A percentile compares a stretch with the other conserved stretches of the same genome.
Evolutionary conservation across 2,888 invertebrate genomes (phyloP).

Genomic region (Pollenia griseotomentosa): DNA sequence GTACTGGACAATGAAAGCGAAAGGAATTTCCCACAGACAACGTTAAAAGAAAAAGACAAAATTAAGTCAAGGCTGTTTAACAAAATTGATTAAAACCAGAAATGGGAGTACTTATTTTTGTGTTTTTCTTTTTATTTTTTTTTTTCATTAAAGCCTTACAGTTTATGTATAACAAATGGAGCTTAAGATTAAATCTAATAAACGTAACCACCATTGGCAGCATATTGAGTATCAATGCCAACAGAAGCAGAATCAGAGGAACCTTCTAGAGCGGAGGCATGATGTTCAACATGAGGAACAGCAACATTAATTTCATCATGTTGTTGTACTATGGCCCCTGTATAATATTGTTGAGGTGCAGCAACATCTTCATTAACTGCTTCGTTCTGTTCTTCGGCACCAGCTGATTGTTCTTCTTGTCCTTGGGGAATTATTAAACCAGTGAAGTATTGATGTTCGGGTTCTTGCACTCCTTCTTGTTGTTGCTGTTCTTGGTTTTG

Average conservation of each 20-base stretch:
- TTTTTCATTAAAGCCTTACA: constrained; percentile 18
- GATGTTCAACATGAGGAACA: constrained; percentile 24
- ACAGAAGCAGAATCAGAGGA: constrained; percentile 30
- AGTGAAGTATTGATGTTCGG: constrained; percentile 43
- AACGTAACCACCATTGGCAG: constrained; percentile 81
- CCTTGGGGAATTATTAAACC: constrained; percentile 11
- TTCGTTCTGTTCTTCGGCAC: constrained; percentile 6
- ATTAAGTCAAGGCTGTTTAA: constrained; percentile 62
- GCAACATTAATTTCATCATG: neutral
- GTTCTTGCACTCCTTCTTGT: constrained; percentile 14
- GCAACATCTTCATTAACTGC: neutral
- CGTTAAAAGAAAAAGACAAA: constrained; percentile 10
- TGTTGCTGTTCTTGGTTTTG: constrained; percentile 49
- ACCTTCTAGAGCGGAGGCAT: neutral
- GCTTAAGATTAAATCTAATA: constrained; percentile 75
- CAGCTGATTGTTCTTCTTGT: constrained; percentile 3
- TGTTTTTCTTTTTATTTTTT: constrained; percentile 15
- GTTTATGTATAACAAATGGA: neutral
- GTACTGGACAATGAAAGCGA: constrained; percentile 56
- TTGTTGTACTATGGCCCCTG: neutral
- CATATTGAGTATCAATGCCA: constrained; percentile 80
- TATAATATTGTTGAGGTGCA: constrained; percentile 1
- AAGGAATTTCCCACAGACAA: constrained; percentile 62
- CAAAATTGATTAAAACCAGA: constrained; percentile 31
- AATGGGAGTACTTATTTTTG: constrained; percentile 8